phyloP scores from a whole-genome alignment of 2,888 invertebrate species.

The Hypomecis punctinalis region DNA sequence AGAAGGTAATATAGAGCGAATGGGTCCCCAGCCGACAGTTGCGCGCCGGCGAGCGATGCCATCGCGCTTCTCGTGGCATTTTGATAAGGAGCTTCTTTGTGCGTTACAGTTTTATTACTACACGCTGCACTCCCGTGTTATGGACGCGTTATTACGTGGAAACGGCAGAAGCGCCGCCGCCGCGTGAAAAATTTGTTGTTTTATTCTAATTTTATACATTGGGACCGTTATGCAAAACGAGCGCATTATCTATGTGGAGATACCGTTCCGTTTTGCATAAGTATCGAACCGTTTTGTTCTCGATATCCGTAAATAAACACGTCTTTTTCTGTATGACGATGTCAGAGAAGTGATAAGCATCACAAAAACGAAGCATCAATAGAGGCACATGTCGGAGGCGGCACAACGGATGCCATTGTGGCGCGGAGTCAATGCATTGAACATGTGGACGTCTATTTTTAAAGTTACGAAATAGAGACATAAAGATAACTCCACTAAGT shows the following conservation, averaged over 20 bases:
- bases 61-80: constrained; percentile 63
- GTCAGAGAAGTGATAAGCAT: constrained; percentile 31
- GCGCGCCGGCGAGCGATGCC: constrained; percentile 54
- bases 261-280: constrained; percentile 30
- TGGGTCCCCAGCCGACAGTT: constrained; percentile 71
- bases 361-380: constrained; percentile 40
- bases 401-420: constrained; percentile 50
- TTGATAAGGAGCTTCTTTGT: constrained; percentile 62
- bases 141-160: constrained; percentile 49
- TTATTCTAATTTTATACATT: constrained; percentile 48
- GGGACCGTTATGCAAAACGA: constrained; percentile 35
- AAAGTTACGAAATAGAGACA: constrained; percentile 72
- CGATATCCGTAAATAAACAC: constrained; percentile 11
- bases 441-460: constrained; percentile 77
- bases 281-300: constrained; percentile 24
- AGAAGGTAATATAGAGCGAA: constrained; percentile 67
- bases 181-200: constrained; percentile 35
- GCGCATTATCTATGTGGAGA: constrained; percentile 27
- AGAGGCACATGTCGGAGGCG: constrained; percentile 44
- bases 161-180: constrained; percentile 41
- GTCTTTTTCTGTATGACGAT: constrained; percentile 11
- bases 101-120: constrained; percentile 56
- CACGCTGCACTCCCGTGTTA: constrained; percentile 48
- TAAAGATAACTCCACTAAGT: constrained; percentile 70
- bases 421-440: constrained; percentile 44